Percentiles rank a stretch among this genome's conserved stretches.
Evolutionary conservation across 2,888 invertebrate genomes (phyloP).

Genomic region (Drosophila eohydei): DNA sequence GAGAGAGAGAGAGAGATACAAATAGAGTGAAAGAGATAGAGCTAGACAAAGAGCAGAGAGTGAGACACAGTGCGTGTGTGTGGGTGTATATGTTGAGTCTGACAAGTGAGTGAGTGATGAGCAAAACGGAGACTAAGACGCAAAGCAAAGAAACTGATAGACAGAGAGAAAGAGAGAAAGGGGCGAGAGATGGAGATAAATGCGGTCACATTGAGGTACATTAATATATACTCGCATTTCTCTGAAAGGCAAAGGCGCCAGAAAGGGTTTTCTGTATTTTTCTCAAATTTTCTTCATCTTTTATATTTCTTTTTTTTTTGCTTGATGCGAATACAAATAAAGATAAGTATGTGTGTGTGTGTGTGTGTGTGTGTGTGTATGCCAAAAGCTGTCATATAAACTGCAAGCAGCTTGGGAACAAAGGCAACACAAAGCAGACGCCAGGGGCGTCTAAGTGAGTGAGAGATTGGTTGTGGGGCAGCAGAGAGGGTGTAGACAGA

Average conservation of each 20-base stretch:
- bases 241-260: constrained; percentile 48
- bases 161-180: not conserved
- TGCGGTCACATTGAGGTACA: constrained; percentile 78
- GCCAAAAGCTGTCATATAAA: constrained; percentile 62
- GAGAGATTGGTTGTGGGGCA: not conserved
- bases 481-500: not conserved
- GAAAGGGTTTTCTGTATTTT: constrained; percentile 63
- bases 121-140: constrained; percentile 32
- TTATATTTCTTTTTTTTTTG: constrained; percentile 19
- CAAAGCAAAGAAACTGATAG: not conserved
- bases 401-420: constrained; percentile 59
- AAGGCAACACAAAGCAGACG: constrained; percentile 63
- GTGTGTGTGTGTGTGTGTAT: constrained; percentile 23
- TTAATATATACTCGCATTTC: constrained; percentile 65
- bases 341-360: constrained; percentile 29
- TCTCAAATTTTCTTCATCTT: constrained; percentile 23
- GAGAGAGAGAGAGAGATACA: not conserved
- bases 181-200: constrained; percentile 37
- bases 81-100: constrained; percentile 27
- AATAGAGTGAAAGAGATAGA: constrained; percentile 3
- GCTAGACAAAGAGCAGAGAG: constrained; percentile 7
- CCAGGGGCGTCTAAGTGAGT: constrained; percentile 51
- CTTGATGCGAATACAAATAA: constrained; percentile 48
- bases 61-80: not conserved
- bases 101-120: constrained; percentile 68